Conservation (phyloP, 2,888 invertebrate species). For the Cerastis leucographa region DNA sequence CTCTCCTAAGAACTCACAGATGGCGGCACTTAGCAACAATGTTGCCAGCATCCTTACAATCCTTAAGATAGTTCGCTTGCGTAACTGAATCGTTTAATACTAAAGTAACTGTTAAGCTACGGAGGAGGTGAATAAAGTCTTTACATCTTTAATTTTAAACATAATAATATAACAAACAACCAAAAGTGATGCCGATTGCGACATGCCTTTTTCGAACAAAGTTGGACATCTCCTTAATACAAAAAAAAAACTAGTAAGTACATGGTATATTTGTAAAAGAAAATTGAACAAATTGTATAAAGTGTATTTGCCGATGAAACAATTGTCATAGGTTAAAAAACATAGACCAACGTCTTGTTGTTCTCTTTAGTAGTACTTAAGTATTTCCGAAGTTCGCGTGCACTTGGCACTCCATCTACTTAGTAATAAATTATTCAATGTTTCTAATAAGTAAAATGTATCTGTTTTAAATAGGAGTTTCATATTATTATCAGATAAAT, state of each 20-base stretch:
- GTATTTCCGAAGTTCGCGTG: background rate
- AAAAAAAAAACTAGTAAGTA: background rate
- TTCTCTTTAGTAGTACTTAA: background rate
- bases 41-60: slow-evolving; percentile 35
- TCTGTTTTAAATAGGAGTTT: slow-evolving; percentile 5
- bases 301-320: background rate
- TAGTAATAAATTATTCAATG: background rate
- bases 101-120: background rate
- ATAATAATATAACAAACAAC: background rate
- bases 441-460: background rate
- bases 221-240: background rate
- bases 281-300: background rate
- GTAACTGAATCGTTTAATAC: slow-evolving; percentile 3
- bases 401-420: background rate
- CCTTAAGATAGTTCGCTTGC: slow-evolving; percentile 2
- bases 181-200: background rate
- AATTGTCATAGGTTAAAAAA: background rate
- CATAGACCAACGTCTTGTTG: background rate
- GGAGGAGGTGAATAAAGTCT: background rate
- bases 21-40: slow-evolving; percentile 33
- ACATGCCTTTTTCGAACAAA: background rate
- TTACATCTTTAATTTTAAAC: background rate
- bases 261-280: background rate
- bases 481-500: slow-evolving; percentile 1
- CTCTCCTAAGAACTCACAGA: slow-evolving; percentile 1